Evolutionary conservation across 2,888 invertebrate genomes (phyloP).

Genomic region (Eubasilissa splendida): DNA sequence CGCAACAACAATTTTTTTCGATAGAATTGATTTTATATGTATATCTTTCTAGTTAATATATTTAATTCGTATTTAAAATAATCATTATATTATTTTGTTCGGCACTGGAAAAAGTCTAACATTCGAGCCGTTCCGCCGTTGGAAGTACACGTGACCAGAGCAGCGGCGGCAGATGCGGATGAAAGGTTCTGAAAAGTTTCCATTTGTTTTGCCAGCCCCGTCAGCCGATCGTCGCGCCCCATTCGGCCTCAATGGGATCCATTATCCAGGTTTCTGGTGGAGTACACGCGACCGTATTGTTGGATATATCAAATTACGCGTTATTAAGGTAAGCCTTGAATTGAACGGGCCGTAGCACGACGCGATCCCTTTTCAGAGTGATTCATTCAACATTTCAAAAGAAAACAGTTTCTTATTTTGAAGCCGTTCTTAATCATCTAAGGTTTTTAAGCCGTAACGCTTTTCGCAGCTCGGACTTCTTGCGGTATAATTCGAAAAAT

Average conservation of each 20-base stretch:
- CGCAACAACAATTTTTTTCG: too few species aligned
- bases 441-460: not conserved
- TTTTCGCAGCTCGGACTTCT: too few species aligned
- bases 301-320: not conserved
- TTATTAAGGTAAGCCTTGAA: not conserved
- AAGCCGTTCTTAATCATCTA: not conserved
- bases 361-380: not conserved
- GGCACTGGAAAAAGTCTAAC: too few species aligned
- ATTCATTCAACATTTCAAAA: not conserved
- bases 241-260: not conserved
- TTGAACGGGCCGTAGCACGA: not conserved
- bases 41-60: too few species aligned
- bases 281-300: not conserved
- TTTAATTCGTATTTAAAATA: too few species aligned
- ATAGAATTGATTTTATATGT: too few species aligned
- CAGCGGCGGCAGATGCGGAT: conserved; percentile 1
- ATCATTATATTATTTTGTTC: too few species aligned
- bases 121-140: too few species aligned
- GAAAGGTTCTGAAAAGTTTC: not conserved
- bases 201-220: not conserved
- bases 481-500: too few species aligned
- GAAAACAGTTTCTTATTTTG: conserved; percentile 1
- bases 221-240: not conserved
- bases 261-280: not conserved
- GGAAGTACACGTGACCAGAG: too few species aligned